Evolutionary conservation across 2,113 vertebrate species (phyloP).

Genomic region (Chionodraco myersi): DNA sequence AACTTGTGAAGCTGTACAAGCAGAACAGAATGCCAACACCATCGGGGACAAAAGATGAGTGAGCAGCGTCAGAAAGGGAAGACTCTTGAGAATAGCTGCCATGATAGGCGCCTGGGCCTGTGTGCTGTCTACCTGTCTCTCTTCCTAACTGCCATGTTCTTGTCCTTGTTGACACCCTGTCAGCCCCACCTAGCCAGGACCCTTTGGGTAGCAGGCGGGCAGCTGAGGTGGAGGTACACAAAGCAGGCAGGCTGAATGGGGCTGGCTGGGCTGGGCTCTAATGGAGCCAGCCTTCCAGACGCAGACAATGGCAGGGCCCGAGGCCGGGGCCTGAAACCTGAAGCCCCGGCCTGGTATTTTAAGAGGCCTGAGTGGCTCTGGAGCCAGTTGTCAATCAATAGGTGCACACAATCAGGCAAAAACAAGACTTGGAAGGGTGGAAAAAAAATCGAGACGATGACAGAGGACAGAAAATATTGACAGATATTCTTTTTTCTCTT

Average conservation of each 20-base stretch:
- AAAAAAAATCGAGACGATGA: conserved; percentile 63
- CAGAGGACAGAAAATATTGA: conserved; percentile 78
- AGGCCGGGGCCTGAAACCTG: conserved; percentile 86
- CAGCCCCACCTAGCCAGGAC: conserved; percentile 75
- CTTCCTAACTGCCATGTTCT: conserved; percentile 69
- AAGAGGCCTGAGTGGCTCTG: conserved; percentile 88
- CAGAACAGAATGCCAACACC: conserved; percentile 71
- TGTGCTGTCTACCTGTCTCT: conserved; percentile 76
- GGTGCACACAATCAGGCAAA: conserved; percentile 80
- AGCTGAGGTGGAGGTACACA: conserved; percentile 74
- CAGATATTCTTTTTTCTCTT: conserved; percentile 59
- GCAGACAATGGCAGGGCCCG: conserved; percentile 83
- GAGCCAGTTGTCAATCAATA: conserved; percentile 90
- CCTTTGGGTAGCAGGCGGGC: conserved; percentile 73
- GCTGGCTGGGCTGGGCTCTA: conserved; percentile 73
- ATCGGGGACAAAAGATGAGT: conserved; percentile 71
- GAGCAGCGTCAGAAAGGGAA: conserved; percentile 68
- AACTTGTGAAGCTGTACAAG: conserved; percentile 62
- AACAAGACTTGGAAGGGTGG: conserved; percentile 62
- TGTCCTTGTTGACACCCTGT: conserved; percentile 77
- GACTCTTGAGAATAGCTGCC: conserved; percentile 75
- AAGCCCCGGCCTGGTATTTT: conserved; percentile 86
- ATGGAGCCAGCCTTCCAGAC: conserved; percentile 82
- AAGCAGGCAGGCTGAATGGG: conserved; percentile 81
- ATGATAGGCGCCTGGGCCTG: conserved; percentile 73